Conservation (phyloP, 2,113 vertebrate genomes). For the Phylloscopus trochiloides region DNA sequence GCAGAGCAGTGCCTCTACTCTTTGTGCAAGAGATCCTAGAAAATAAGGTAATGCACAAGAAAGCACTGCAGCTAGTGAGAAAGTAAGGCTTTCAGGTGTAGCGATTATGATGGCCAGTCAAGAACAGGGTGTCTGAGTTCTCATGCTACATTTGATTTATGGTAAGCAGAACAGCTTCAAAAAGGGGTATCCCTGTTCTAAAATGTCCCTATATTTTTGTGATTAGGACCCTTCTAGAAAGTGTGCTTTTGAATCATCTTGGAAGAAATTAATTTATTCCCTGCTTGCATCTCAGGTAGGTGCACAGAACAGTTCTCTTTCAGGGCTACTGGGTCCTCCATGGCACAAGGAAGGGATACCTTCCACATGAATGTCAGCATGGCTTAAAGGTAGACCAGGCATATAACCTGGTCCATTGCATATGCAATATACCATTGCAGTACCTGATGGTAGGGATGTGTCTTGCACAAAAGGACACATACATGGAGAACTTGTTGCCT, state of each 20-base stretch:
- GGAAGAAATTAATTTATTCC: background rate
- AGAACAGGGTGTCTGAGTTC: background rate
- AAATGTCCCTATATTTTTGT: background rate
- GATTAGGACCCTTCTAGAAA: background rate
- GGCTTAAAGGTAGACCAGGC: background rate
- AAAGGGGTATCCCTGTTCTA: background rate
- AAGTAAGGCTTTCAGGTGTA: background rate
- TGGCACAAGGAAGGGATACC: background rate
- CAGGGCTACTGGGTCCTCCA: background rate
- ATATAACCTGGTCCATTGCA: background rate
- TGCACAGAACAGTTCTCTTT: background rate
- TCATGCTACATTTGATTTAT: background rate
- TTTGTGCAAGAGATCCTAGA: background rate
- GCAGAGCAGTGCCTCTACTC: background rate
- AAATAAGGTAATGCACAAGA: background rate
- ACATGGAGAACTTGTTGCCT: background rate
- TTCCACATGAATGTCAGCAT: background rate
- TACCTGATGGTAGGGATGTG: background rate
- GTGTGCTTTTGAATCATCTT: background rate
- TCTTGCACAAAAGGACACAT: background rate
- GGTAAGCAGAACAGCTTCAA: background rate
- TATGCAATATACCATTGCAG: background rate
- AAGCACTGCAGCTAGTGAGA: background rate
- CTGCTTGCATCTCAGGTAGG: background rate
- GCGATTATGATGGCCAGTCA: background rate